Base-by-base conservation (phyloP, 2,797 vertebrate genomes). In the Melanotaenia pygmaea region DNA sequence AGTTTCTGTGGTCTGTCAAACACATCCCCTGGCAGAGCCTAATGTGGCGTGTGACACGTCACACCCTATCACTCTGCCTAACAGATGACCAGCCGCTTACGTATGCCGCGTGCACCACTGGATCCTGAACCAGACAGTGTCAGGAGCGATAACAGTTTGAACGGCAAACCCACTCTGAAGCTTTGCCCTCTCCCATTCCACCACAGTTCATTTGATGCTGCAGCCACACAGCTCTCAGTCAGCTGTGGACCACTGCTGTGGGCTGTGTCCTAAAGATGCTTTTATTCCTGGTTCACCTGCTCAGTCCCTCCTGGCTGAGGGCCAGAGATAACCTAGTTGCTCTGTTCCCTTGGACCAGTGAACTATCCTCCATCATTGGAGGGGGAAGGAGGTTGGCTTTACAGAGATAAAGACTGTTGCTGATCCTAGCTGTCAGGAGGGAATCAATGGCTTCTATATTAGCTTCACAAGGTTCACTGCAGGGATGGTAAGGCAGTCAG, bases 81-180 rank as follows among this genome's bases (percentile, higher is more conserved):
- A 77, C 87, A 85, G 91, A 83, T 86, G 91, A 93, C 90, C 91
- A 87, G 89, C 80, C 79, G 72, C 84, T 89, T 89, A 83, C 84
- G 88, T 90, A 83, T 84, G 89, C 88, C 76, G 67, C 72, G 82
- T 89, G 92, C 90, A 85, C 86, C 77, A 75, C 84, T 85, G 90
- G 88, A 93, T 86, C 80, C 90, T 71, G 64, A 90, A 93, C 84
- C 91, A 91, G 91, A 93, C 91, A 84, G 88, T 94, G 92, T 93
- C 93, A 92, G 92, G 93, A 92, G 91, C 76, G 89, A 95, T 95
- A 90, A 93, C 82, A 37, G 84, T 86, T 85, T 65, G 78, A 83
- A 87, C 68, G 30, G 82, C 81, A 90, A 92, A 93, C 88, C 82
- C 75, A 76, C 83, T 90, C 80, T 89, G 92, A 93, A 91, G 87